phyloP scores from a whole-genome alignment of 1,140 invertebrate species.

The Musca vetustissima region DNA sequence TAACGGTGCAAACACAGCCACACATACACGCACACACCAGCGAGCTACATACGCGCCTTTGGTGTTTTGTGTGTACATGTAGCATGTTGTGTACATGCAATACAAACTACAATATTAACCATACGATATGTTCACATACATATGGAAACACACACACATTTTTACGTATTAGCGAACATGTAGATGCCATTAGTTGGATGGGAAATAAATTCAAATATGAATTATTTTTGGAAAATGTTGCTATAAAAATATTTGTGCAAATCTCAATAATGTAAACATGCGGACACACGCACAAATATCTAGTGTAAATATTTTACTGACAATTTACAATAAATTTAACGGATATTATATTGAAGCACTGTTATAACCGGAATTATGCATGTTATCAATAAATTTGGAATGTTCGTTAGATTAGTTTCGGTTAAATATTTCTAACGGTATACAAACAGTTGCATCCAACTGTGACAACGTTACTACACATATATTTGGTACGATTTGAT shows the following conservation, averaged over 20 bases:
- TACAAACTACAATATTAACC: neutral
- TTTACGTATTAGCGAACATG: too few species aligned
- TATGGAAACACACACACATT: neutral
- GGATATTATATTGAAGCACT: too few species aligned
- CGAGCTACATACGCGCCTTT: neutral
- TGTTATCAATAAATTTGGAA: too few species aligned
- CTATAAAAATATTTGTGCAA: neutral
- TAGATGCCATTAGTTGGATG: too few species aligned
- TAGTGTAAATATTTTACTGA: neutral
- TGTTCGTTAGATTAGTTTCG: too few species aligned
- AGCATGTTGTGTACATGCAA: too few species aligned
- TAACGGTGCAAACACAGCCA: neutral
- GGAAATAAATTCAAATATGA: neutral
- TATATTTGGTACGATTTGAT: too few species aligned
- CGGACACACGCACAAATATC: neutral
- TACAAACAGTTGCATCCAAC: too few species aligned
- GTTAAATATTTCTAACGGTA: too few species aligned
- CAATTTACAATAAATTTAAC: neutral
- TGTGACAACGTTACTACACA: too few species aligned
- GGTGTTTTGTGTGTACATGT: too few species aligned
- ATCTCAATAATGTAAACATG: neutral
- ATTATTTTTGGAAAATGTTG: slow-evolving; percentile 2
- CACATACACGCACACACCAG: neutral
- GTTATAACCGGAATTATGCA: too few species aligned
- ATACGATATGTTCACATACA: neutral